These are phyloP conservation scores for Zosterops borbonicus DNA, from an alignment of 2,113 vertebrate species.

Conservation along the genomic window DNA sequence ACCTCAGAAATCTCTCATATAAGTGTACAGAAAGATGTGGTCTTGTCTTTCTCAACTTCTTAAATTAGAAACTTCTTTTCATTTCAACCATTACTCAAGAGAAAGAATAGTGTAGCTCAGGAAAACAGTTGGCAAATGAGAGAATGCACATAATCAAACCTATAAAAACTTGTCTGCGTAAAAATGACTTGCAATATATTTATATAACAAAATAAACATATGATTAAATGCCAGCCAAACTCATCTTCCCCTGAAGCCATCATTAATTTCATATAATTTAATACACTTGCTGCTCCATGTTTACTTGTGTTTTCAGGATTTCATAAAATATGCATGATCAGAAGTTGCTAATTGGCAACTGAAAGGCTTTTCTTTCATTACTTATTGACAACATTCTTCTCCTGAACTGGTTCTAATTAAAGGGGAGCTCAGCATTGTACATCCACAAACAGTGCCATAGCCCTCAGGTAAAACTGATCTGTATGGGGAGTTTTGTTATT, in stretches of 20 bases:
- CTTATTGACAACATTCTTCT: background rate
- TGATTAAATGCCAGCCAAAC: constrained; percentile 36
- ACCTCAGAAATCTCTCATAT: rapidly evolving
- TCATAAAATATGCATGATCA: constrained; percentile 30
- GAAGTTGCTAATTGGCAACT: background rate
- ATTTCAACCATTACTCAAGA: background rate
- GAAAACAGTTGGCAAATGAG: background rate
- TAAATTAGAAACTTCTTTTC: background rate
- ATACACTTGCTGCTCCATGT: background rate
- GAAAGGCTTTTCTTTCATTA: background rate
- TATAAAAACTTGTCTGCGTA: background rate
- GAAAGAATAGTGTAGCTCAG: background rate
- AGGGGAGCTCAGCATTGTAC: background rate
- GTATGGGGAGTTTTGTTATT: background rate
- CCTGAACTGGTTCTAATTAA: background rate
- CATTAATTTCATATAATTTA: constrained; percentile 28
- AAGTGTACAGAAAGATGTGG: background rate
- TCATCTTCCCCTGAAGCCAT: constrained; percentile 26
- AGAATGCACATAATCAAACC: background rate
- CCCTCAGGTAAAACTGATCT: background rate
- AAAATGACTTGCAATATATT: background rate
- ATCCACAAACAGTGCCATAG: background rate
- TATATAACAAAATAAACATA: constrained; percentile 32
- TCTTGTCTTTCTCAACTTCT: background rate
- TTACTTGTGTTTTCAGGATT: constrained; percentile 26